These are phyloP conservation scores for Probosciger aterrimus DNA, from an alignment of 2,113 vertebrate species.

Conservation along the genomic window DNA sequence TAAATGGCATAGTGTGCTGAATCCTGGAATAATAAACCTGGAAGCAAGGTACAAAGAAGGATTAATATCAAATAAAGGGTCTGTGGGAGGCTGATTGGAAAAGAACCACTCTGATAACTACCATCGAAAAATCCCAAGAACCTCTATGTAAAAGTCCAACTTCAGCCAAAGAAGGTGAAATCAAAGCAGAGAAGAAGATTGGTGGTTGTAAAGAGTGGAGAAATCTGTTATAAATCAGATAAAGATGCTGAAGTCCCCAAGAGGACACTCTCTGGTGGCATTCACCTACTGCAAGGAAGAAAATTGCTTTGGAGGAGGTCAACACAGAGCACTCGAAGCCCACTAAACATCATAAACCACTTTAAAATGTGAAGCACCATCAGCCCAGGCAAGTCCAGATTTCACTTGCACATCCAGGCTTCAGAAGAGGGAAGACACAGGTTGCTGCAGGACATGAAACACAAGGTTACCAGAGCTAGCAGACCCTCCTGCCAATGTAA, in stretches of 20 bases:
- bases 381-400: not conserved
- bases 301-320: not conserved
- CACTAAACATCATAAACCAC: fast-evolving
- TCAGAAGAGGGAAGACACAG: not conserved
- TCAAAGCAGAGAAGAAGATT: not conserved
- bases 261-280: not conserved
- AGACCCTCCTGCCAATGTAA: fast-evolving
- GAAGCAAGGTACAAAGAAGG: not conserved
- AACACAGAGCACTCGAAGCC: not conserved
- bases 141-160: not conserved
- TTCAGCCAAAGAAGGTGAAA: not conserved
- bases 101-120: not conserved
- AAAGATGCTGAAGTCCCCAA: not conserved
- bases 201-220: not conserved
- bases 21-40: not conserved
- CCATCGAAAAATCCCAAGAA: not conserved
- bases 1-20: not conserved
- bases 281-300: not conserved
- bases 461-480: fast-evolving
- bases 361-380: not conserved
- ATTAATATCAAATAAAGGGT: not conserved
- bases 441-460: not conserved
- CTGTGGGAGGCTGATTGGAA: not conserved
- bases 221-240: not conserved
- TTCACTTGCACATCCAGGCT: not conserved